These are phyloP conservation scores for Zaprionus gabonicus DNA, from an alignment of 1,140 invertebrate genomes.

Conservation along the genomic window DNA sequence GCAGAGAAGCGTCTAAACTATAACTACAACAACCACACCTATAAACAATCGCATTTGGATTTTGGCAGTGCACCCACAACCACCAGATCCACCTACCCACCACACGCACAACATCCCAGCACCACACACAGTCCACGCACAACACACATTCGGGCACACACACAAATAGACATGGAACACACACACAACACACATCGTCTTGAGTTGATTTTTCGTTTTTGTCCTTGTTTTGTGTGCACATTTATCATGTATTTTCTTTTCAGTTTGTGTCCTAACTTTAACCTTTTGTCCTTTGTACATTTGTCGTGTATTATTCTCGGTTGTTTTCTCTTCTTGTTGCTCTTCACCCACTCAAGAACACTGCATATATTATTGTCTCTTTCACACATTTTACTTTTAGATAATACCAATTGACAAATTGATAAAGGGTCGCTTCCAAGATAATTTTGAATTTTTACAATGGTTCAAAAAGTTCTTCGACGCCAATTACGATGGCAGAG, in stretches of 20 bases:
- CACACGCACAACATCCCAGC: constrained; percentile 5
- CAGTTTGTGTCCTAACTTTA: constrained; percentile 5
- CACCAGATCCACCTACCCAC: constrained; percentile 8
- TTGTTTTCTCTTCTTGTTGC: constrained; percentile 36
- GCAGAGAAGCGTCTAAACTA: constrained; percentile 12
- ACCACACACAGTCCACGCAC: constrained; percentile 2
- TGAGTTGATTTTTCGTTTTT: constrained; percentile 37
- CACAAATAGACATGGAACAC: background rate
- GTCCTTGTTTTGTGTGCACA: constrained; percentile 35
- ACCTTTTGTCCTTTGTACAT: background rate
- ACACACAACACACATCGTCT: constrained; percentile 29
- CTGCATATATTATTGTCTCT: constrained; percentile 68
- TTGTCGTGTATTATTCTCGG: constrained; percentile 21
- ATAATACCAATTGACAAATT: constrained; percentile 95
- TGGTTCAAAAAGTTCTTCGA: constrained; percentile 99
- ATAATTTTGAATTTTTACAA: constrained; percentile 99
- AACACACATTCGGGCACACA: constrained; percentile 1
- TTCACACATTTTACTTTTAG: constrained; percentile 87
- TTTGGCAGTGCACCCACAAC: background rate
- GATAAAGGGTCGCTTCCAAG: constrained; percentile 97
- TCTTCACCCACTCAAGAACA: constrained; percentile 56
- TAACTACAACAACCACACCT: constrained; percentile 3
- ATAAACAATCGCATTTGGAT: background rate
- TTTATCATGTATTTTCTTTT: constrained; percentile 14
- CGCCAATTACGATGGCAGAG: constrained; percentile 96